Percentiles rank a stretch among this genome's conserved stretches.
phyloP scores from a whole-genome alignment of 1,140 invertebrate genomes.

The Anagrus nilaparvatae region DNA sequence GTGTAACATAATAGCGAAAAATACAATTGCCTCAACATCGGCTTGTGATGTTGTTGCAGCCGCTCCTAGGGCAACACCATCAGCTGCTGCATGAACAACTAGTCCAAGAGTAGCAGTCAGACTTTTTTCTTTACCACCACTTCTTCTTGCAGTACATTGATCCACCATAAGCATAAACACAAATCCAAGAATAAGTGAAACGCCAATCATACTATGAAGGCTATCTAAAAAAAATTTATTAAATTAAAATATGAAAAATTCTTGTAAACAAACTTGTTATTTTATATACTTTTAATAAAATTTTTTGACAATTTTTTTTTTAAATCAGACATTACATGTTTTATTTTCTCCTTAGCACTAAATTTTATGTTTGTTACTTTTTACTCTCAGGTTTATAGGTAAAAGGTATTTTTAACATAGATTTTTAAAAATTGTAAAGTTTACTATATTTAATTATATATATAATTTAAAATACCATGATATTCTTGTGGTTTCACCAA shows the following conservation, averaged over 20 bases:
- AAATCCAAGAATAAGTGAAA: constrained; percentile 77
- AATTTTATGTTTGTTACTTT: too few species aligned
- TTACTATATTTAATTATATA: too few species aligned
- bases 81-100: constrained; percentile 96
- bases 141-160: constrained; percentile 62
- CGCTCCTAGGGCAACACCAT: constrained; percentile 93
- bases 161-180: constrained; percentile 97
- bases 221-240: constrained; percentile 35
- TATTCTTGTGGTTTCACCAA: constrained; percentile 11
- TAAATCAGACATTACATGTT: too few species aligned
- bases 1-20: constrained; percentile 97
- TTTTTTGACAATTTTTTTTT: too few species aligned
- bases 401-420: constrained; percentile 4
- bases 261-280: too few species aligned
- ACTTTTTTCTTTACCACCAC: constrained; percentile 58
- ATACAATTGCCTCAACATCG: constrained; percentile 96
- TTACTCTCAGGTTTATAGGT: not conserved
- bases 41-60: constrained; percentile 89
- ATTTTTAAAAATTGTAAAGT: constrained; percentile 4
- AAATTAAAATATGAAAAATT: too few species aligned
- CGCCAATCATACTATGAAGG: constrained; percentile 56
- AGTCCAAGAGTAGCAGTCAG: constrained; percentile 91
- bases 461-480: constrained; percentile 19
- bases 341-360: too few species aligned
- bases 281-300: too few species aligned